A percentile compares a stretch with the other conserved stretches of the same genome.
These are phyloP conservation scores for Ganaspis sp. DNA, from an alignment of 1,140 invertebrate genomes.

Conservation along the genomic window DNA sequence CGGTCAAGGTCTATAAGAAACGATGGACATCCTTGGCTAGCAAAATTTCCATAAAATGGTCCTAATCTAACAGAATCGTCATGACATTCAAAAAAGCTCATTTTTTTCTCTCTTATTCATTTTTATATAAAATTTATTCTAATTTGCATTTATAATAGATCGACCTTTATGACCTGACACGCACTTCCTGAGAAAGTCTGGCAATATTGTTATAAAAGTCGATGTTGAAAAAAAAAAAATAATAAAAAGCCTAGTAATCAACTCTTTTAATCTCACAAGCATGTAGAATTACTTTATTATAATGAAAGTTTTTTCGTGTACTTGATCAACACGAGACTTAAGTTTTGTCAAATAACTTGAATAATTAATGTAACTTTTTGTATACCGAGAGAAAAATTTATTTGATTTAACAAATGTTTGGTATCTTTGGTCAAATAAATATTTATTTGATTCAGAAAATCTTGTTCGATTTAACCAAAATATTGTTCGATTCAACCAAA, in stretches of 20 bases:
- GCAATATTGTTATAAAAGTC: not conserved
- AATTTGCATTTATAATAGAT: not conserved
- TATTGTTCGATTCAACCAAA: too few relatives aligned
- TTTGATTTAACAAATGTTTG: too few relatives aligned
- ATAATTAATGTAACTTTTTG: too few relatives aligned
- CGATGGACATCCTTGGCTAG: constrained; percentile 37
- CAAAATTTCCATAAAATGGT: constrained; percentile 40
- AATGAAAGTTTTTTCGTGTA: not conserved
- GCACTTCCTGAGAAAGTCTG: not conserved
- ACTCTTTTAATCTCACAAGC: not conserved
- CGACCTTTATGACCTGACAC: constrained; percentile 9
- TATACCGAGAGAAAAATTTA: too few relatives aligned
- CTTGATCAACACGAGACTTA: too few relatives aligned
- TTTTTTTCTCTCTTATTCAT: too few relatives aligned
- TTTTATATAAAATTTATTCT: not conserved
- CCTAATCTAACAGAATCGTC: constrained; percentile 35
- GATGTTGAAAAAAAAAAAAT: not conserved
- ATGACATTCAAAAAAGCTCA: constrained; percentile 1
- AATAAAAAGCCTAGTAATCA: not conserved
- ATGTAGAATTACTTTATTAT: not conserved
- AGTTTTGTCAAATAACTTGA: too few relatives aligned
- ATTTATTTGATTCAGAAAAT: too few relatives aligned
- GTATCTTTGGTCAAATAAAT: too few relatives aligned
- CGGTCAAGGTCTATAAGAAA: constrained; percentile 34
- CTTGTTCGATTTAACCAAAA: too few relatives aligned